These are phyloP conservation scores for Sarcophilus harrisii DNA, from an alignment of 2,797 vertebrate species.

Conservation along the genomic window DNA sequence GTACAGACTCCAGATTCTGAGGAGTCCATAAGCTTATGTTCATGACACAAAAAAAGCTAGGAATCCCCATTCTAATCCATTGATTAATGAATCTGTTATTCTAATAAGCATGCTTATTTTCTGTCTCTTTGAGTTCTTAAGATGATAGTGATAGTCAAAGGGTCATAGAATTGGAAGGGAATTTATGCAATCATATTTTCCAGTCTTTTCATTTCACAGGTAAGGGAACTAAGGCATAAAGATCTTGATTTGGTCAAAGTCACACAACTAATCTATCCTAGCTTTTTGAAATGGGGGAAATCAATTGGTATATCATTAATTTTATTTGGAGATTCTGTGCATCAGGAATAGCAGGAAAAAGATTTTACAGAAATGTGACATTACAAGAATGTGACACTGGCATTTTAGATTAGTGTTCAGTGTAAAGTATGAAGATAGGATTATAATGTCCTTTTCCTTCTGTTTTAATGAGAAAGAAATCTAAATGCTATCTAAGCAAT, in stretches of 20 bases:
- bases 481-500: background rate
- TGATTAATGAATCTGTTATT: too few species aligned
- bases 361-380: background rate
- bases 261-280: background rate
- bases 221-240: conserved; percentile 29
- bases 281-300: background rate
- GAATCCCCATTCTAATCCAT: background rate
- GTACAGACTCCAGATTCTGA: background rate
- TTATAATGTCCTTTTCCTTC: background rate
- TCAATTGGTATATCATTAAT: background rate
- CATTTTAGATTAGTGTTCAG: background rate
- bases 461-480: conserved; percentile 9
- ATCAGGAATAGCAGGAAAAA: background rate
- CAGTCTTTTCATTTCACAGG: background rate
- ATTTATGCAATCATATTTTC: background rate
- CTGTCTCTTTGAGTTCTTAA: too few species aligned
- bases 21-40: background rate
- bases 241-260: background rate
- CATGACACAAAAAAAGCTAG: background rate
- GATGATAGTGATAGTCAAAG: too few species aligned
- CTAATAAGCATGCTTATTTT: too few species aligned
- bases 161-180: too few species aligned
- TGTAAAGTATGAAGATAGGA: conserved; percentile 8
- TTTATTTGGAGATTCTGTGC: background rate
- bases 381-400: background rate